phyloP scores from a whole-genome alignment of 2,113 vertebrate genomes.

The Hippocampus zosterae region DNA sequence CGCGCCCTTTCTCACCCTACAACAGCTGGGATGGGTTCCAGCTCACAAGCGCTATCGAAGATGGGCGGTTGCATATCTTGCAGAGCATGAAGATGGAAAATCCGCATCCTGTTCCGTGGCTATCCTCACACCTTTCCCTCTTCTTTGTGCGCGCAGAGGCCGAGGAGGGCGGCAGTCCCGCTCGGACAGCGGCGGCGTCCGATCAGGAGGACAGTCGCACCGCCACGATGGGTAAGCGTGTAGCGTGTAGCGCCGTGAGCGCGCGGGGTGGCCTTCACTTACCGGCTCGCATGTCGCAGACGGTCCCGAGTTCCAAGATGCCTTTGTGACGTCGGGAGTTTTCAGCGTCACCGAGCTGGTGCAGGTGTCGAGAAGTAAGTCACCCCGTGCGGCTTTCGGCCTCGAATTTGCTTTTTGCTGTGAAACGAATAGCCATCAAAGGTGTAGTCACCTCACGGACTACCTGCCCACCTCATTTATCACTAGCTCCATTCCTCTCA shows the following conservation, averaged over 20 bases:
- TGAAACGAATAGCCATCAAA: too few relatives aligned
- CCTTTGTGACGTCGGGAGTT: slow-evolving; percentile 93
- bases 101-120: too few relatives aligned
- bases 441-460: too few relatives aligned
- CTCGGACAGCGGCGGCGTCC: slow-evolving; percentile 80
- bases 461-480: too few relatives aligned
- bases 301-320: slow-evolving; percentile 92
- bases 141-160: slow-evolving; percentile 73
- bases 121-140: not conserved
- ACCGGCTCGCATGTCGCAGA: slow-evolving; percentile 65
- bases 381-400: not conserved
- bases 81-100: too few relatives aligned
- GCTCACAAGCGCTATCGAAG: too few relatives aligned
- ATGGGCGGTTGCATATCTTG: too few relatives aligned
- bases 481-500: too few relatives aligned
- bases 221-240: slow-evolving; percentile 82
- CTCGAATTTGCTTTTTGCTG: too few relatives aligned
- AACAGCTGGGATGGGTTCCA: too few relatives aligned
- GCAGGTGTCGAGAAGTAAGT: slow-evolving; percentile 95
- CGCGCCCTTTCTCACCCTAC: too few relatives aligned
- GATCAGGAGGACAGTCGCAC: slow-evolving; percentile 93
- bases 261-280: not conserved
- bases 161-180: slow-evolving; percentile 86
- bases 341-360: slow-evolving; percentile 98
- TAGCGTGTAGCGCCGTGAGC: not conserved